Evolutionary conservation across 2,888 invertebrate genomes (phyloP).

Genomic region (Xestia c-nigrum): DNA sequence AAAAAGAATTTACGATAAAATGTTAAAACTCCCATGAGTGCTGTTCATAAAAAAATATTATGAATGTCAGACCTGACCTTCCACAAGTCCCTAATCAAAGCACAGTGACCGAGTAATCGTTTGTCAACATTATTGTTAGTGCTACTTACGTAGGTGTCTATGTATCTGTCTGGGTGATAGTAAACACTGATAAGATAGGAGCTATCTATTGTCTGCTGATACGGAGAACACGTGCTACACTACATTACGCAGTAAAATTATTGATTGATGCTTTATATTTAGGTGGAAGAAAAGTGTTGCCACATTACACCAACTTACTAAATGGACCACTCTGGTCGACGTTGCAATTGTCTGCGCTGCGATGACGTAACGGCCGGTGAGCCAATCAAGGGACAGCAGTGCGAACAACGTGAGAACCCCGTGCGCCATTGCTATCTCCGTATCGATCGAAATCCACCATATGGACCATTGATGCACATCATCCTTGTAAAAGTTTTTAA

Average conservation of each 20-base stretch:
- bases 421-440: no score
- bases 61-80: conserved; percentile 15
- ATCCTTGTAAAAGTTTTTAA: no score
- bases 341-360: no score
- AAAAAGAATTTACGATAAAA: neutral
- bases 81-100: neutral
- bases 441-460: no score
- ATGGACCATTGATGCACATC: no score
- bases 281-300: neutral
- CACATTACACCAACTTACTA: no score
- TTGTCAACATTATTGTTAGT: neutral
- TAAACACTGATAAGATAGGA: conserved; percentile 30
- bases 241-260: neutral
- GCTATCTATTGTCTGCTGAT: conserved; percentile 6
- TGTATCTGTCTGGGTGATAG: conserved; percentile 30
- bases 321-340: no score
- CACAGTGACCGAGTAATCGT: conserved; percentile 12
- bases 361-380: no score
- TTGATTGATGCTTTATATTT: neutral
- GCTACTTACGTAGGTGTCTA: conserved; percentile 12
- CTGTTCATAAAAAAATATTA: neutral
- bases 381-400: no score
- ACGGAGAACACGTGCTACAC: neutral
- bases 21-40: neutral
- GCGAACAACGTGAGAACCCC: no score